phyloP scores from a whole-genome alignment of 2,797 vertebrate genomes.

The Sebastes hubbsi region DNA sequence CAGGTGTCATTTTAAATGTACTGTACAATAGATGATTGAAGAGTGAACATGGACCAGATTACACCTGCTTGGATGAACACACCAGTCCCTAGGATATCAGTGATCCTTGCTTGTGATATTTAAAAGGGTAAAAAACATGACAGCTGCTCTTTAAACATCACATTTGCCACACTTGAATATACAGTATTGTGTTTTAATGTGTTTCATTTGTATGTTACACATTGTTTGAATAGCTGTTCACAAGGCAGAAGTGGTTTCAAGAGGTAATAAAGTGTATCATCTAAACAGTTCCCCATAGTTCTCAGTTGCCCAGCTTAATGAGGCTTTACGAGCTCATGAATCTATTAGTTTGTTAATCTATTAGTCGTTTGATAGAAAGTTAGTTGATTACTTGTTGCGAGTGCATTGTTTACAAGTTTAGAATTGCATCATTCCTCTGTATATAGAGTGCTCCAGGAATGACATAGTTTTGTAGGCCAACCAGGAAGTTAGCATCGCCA shows the following conservation, averaged over 20 bases:
- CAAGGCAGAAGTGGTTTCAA: neutral
- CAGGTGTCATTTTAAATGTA: constrained; percentile 20
- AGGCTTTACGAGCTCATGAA: neutral
- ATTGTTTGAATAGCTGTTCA: neutral
- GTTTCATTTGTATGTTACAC: neutral
- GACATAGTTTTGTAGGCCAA: no score
- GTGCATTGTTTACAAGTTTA: neutral
- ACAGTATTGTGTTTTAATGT: neutral
- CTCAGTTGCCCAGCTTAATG: neutral
- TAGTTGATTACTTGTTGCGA: no score
- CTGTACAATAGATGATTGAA: constrained; percentile 5
- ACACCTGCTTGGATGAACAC: constrained; percentile 6
- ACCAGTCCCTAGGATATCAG: neutral
- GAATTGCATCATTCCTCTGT: neutral
- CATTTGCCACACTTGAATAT: neutral
- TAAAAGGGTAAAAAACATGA: neutral
- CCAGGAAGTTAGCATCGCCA: no score
- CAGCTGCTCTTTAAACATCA: neutral
- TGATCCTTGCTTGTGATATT: neutral
- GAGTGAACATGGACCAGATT: constrained; percentile 28
- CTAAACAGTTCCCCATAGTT: neutral
- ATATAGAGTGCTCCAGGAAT: neutral
- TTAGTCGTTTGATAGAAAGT: no score
- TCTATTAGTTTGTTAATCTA: no score
- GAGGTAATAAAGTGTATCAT: neutral